phyloP scores from a whole-genome alignment of 1,140 invertebrate genomes.

The Tribolium castaneum region DNA sequence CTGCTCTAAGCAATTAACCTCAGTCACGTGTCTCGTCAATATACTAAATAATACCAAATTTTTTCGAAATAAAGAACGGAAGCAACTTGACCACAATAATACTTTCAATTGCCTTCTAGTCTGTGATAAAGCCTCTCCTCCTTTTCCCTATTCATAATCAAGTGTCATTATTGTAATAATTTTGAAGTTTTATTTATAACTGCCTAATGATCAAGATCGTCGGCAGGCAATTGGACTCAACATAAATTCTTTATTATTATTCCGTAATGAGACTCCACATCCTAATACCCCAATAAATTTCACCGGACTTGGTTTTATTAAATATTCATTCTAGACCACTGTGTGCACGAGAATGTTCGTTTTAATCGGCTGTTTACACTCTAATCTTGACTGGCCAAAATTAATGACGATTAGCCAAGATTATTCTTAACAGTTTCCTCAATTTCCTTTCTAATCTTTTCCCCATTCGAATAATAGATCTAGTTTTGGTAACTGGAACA shows the following conservation, averaged over 20 bases:
- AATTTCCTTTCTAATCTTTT: slow-evolving; percentile 4
- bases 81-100: neutral
- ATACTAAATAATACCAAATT: neutral
- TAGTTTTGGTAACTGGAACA: neutral
- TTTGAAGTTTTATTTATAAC: neutral
- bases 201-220: neutral
- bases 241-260: slow-evolving; percentile 23
- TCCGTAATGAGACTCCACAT: slow-evolving; percentile 10
- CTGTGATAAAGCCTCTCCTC: neutral
- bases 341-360: neutral
- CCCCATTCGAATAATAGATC: neutral
- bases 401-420: slow-evolving; percentile 15
- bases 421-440: slow-evolving; percentile 9
- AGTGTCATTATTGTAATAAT: slow-evolving; percentile 21
- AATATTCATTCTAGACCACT: slow-evolving; percentile 5
- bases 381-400: neutral
- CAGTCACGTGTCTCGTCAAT: slow-evolving; percentile 11
- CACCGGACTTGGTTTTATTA: slow-evolving; percentile 1
- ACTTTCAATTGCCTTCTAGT: neutral
- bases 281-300: slow-evolving; percentile 8
- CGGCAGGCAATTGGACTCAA: neutral
- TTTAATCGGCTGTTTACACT: neutral
- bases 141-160: neutral
- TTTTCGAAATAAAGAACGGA: neutral
- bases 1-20: slow-evolving; percentile 2